Conservation (phyloP, 2,113 vertebrate species). For the Sardina pilchardus region DNA sequence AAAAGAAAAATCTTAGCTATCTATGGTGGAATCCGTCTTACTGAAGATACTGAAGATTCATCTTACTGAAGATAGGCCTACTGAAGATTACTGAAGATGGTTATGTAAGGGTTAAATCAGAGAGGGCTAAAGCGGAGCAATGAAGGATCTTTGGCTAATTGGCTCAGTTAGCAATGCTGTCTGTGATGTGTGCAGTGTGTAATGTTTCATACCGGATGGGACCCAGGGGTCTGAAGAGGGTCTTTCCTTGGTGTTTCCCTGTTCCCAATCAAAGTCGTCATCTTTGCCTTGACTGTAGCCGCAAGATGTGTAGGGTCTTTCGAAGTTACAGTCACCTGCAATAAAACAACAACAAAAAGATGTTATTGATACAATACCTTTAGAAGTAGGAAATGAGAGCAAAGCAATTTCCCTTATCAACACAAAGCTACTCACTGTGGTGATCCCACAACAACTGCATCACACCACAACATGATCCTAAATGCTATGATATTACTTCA, state of each 20-base stretch:
- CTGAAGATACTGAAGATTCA: too few species aligned
- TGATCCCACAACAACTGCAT: neutral
- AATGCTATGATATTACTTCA: neutral
- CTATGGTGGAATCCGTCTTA: too few species aligned
- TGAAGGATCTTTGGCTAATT: too few species aligned
- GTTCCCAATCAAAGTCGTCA: conserved; percentile 93
- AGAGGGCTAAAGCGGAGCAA: too few species aligned
- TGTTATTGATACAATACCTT: neutral
- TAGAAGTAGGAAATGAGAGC: neutral
- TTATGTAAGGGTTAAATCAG: neutral
- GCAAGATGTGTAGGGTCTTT: conserved; percentile 78
- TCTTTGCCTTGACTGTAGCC: conserved; percentile 84
- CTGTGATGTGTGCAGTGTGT: neutral
- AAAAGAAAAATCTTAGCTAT: too few species aligned
- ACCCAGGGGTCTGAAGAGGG: conserved; percentile 76
- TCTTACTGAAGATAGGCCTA: too few species aligned
- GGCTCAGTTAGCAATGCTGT: neutral
- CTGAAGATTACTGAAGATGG: too few species aligned
- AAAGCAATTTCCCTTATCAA: neutral
- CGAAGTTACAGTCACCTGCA: conserved; percentile 82
- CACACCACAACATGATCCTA: neutral
- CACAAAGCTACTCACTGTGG: neutral
- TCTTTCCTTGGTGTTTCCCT: conserved; percentile 76
- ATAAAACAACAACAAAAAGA: conserved; percentile 25
- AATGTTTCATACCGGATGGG: conserved; percentile 80